Base-by-base conservation (phyloP, 92 coral and sea anemone genomes). In the Meandrina meandrites region DNA sequence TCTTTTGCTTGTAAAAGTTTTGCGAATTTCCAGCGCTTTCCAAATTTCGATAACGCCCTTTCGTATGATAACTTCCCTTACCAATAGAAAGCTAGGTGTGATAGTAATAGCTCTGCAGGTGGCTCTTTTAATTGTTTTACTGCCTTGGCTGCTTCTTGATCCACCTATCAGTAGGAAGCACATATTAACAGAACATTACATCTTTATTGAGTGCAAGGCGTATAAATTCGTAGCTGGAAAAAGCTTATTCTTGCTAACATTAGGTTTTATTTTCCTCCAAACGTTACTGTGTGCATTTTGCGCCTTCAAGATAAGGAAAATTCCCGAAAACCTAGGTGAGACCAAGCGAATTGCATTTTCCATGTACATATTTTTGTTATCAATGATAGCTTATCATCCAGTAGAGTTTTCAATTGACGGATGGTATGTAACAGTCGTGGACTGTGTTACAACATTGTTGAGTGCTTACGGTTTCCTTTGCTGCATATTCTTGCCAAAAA, bases 311-410 rank as follows among this genome's bases (percentile, higher is more conserved):
- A 92, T 93, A 17, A 86, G 96, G 80, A 89, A 86, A n/a, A 82
- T 93, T 37, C 96, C 96, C 0, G 96, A 91, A 51, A 93, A 90
- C 86, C 88, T 93, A 57, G 91, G 91, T 84, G 96, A 93, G 78
- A 92, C 96, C 51, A 93, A 93, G 76, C 89, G 89, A 79, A 93
- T 93, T 77, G 91, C 90, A 2, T 93, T 93, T 78, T 93, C 94
- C 6, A 86, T 91, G 94, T 93, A 91, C 78, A 87, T 89, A 40
- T 88, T 90, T 51, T 73, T 93, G 7, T 78, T 93, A 31, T 84
- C 93, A 10, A 86, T 92, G 6, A 6, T 69, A 27, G 34, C 19
- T 28, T 69, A 69, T 31, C 75, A 69, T 18, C 75, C 75, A 31
- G 42, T 69, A 31, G 75, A 69, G 36, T 69, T 69, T 10, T 69